Evolutionary conservation across 2,888 invertebrate genomes (phyloP), one percentile per base, ranked within the genome.

Genomic region (Lomographa bimaculata): DNA sequence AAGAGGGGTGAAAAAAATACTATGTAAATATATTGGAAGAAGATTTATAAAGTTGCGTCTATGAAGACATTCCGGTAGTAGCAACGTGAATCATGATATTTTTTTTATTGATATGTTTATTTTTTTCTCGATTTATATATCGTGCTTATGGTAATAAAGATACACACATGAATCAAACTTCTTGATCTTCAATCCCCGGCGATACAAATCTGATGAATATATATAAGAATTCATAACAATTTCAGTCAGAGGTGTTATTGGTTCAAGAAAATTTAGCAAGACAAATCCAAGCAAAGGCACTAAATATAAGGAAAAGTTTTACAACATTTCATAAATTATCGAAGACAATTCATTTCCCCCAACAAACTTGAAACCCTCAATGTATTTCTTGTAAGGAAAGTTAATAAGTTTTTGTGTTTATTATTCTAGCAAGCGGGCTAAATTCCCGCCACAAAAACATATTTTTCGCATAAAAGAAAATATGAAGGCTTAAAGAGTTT

Each of bases 381-480:
- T 59, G 51, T 59, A 63, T 69, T 68, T 72, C 65, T 70, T 60
- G 55, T 60, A 60, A 64, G 54, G 47, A 63, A 64, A 73, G 65
- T 71, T 74, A 77, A 74, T 76, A 76, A 75, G 65, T 71, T 71
- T 59, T 35, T 57, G 61, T 72, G 73, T 74, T 78, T 78, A 79
- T 79, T 78, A 78, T 71, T 71, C 70, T 57, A 64, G 51, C 49
- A 47, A 46, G 55, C 43, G 52, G 53, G 60, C 50, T 30, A 54
- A 54, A 52, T 54, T 54, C 54, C 56, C 46, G 55, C 58, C 60
- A 55, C 64, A 66, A 74, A 73, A 76, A 75, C 69, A 74, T 69
- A 75, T 76, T 81, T 78, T 73, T 67, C 69, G 66, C 73, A 70
- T 72, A 79, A 80, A 79, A 4, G 71, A 75, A 82, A 82, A 78